Evolutionary conservation across 2,888 invertebrate species (phyloP).

Genomic region (Drosophila fulvimacula): DNA sequence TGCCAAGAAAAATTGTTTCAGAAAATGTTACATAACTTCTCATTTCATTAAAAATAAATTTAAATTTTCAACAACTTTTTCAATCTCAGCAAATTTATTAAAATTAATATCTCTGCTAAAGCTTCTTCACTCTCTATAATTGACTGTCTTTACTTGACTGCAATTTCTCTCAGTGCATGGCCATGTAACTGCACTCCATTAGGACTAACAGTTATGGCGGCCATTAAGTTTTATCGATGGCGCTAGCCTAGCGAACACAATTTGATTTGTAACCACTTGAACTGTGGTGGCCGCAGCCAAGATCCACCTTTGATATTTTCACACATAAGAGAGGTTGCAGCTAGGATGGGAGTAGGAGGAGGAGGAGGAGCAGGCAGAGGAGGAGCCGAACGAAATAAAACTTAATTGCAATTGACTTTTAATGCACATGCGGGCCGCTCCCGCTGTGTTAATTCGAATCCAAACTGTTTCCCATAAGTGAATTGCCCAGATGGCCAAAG

Average conservation of each 20-base stretch:
- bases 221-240: conserved; percentile 83
- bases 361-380: background rate
- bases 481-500: conserved; percentile 47
- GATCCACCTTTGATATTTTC: conserved; percentile 77
- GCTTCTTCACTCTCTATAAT: background rate
- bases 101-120: background rate
- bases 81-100: background rate
- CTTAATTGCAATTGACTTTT: conserved; percentile 80
- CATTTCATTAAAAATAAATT: too few relatives aligned
- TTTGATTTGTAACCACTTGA: conserved; percentile 81
- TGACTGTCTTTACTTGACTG: background rate
- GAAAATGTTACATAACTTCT: too few relatives aligned
- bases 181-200: conserved; percentile 55
- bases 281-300: conserved; percentile 32
- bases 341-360: background rate
- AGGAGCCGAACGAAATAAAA: conserved; percentile 59
- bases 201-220: conserved; percentile 80
- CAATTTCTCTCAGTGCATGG: conserved; percentile 34
- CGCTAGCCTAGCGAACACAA: conserved; percentile 56
- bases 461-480: conserved; percentile 76
- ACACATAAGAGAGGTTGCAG: conserved; percentile 46
- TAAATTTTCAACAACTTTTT: too few relatives aligned
- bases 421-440: conserved; percentile 64
- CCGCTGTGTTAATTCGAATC: conserved; percentile 80
- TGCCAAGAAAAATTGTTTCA: too few relatives aligned